Evolutionary conservation across 2,797 vertebrate genomes (phyloP), one percentile per base, ranked within the genome.

Genomic region (Neostethus bicornis): DNA sequence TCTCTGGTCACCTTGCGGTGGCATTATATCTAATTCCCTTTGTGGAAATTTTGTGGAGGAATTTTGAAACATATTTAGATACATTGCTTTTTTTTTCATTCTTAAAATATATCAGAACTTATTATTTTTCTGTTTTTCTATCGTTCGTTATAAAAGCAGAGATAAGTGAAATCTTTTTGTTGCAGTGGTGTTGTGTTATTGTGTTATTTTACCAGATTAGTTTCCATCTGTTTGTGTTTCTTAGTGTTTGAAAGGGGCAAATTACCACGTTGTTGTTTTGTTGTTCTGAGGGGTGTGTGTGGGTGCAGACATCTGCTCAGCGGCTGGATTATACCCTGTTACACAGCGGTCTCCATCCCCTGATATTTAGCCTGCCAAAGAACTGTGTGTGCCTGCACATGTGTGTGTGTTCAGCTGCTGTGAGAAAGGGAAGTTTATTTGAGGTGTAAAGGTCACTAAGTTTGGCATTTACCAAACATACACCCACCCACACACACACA

Each of bases 291-390:
- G 51, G 48, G 4, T 26, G 35, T 6, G 56, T 63, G 83, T 82
- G 73, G 73, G 79, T 65, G 75, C 54, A 64, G 49, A 67, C 28
- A 52, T 73, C 46, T 76, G 65, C 51, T 45, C 19, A 73, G 71
- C 59, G 41, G 63, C 64, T 76, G 67, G 69, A 85, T 85, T 86
- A 88, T 65, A 87, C 50, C 85, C 82, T 89, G 81, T 53, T 77
- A 67, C 70, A 66, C 60, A 25, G 20, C 10, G 20, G 54, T 75
- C 65, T 66, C 75, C 67, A 68, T 66, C 66, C 67, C 81, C 83
- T 79, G 73, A 84, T 84, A 86, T 81, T 87, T 75, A 86, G 68
- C 73, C 68, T 83, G 76, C 68, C 86, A 86, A 73, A 57, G 73
- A 51, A 23, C 21, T 7, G 25, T 29, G 66, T 52, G 29, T 56